These are phyloP conservation scores for Epicauta chinensis DNA, from an alignment of 1,140 invertebrate species.

Conservation along the genomic window DNA sequence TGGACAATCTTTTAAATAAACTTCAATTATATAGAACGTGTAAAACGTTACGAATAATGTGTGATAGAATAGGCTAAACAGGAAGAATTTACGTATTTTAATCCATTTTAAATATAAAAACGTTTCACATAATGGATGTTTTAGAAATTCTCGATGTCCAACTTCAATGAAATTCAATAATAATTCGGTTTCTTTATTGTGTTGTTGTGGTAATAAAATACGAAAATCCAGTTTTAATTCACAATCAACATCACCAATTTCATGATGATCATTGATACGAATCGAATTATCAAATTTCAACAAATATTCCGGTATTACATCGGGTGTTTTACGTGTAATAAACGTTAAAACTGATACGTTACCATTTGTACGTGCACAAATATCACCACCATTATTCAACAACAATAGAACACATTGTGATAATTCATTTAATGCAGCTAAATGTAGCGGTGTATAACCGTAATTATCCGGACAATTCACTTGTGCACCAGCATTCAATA, in stretches of 20 bases:
- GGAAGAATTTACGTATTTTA: conserved; percentile 74
- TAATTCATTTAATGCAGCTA: conserved; percentile 78
- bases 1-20: conserved; percentile 44
- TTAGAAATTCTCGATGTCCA: conserved; percentile 65
- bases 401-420: conserved; percentile 68
- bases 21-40: conserved; percentile 59
- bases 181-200: conserved; percentile 58
- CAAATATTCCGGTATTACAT: conserved; percentile 64
- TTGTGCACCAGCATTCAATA: conserved; percentile 62
- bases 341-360: conserved; percentile 72
- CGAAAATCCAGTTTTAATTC: conserved; percentile 72
- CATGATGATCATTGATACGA: conserved; percentile 71
- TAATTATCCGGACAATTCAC: conserved; percentile 72
- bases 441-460: conserved; percentile 74
- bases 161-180: conserved; percentile 70
- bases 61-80: conserved; percentile 72
- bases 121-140: conserved; percentile 75
- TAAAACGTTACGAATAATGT: conserved; percentile 68
- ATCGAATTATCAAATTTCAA: conserved; percentile 69
- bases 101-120: conserved; percentile 78
- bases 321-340: conserved; percentile 72
- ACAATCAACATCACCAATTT: conserved; percentile 75
- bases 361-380: conserved; percentile 73
- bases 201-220: conserved; percentile 54
- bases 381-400: conserved; percentile 71